phyloP scores from a whole-genome alignment of 2,113 vertebrate species.

The Papio anubis region DNA sequence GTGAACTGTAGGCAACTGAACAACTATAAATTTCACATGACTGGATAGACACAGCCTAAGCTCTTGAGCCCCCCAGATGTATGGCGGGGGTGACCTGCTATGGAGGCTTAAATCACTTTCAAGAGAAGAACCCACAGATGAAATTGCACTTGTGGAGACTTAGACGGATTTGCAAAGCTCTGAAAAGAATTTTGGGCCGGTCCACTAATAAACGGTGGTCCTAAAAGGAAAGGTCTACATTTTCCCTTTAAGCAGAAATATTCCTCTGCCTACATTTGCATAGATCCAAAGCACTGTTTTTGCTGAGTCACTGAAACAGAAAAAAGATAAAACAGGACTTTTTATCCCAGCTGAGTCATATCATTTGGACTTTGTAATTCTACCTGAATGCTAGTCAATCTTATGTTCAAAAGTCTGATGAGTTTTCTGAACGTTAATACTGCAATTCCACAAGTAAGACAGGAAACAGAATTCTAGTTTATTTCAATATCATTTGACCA shows the following conservation, averaged over 20 bases:
- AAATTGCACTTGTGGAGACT: not conserved
- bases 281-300: not conserved
- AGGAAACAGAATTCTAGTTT: not conserved
- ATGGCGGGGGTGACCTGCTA: not conserved
- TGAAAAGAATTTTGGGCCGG: not conserved
- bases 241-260: not conserved
- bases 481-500: not conserved
- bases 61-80: not conserved
- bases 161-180: not conserved
- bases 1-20: slow-evolving; percentile 36
- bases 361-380: not conserved
- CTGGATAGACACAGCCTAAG: not conserved
- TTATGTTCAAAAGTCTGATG: not conserved
- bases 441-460: fast-evolving
- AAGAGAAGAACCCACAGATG: slow-evolving; percentile 4
- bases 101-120: not conserved
- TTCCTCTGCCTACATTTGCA: not conserved
- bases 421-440: not conserved
- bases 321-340: not conserved
- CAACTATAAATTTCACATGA: not conserved
- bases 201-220: not conserved
- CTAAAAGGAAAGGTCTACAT: fast-evolving
- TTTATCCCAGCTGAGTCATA: not conserved
- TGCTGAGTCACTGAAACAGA: not conserved
- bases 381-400: not conserved